Conservation (phyloP, 2,888 invertebrate species). For the Dynastes hyllus region DNA sequence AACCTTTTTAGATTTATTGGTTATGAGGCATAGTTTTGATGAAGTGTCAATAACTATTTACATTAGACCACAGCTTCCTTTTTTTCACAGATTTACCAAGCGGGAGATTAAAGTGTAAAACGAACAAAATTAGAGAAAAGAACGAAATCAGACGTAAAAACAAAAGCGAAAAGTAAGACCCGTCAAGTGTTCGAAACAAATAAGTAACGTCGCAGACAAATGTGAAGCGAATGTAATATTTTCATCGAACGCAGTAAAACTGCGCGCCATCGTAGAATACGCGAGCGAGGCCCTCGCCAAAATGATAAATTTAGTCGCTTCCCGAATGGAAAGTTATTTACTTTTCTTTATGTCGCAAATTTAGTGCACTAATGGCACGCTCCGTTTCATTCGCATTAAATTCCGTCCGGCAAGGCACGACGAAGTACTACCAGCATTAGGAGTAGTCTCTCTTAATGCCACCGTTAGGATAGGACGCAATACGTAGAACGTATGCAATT, state of each 20-base stretch:
- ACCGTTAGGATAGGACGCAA: not conserved
- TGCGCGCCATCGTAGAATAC: not conserved
- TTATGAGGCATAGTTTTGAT: too few relatives aligned
- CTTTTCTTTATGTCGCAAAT: slow-evolving; percentile 48
- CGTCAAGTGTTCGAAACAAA: slow-evolving; percentile 16
- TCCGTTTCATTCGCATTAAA: slow-evolving; percentile 49
- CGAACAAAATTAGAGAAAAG: too few relatives aligned
- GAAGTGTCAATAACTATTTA: too few relatives aligned
- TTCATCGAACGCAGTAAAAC: slow-evolving; percentile 7
- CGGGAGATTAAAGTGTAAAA: too few relatives aligned
- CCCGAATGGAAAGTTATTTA: slow-evolving; percentile 48
- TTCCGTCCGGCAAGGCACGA: slow-evolving; percentile 24
- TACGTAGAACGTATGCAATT: slow-evolving; percentile 19
- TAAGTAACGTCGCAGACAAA: slow-evolving; percentile 14
- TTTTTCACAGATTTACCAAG: too few relatives aligned
- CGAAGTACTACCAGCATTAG: not conserved
- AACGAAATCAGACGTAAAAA: too few relatives aligned
- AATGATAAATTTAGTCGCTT: slow-evolving; percentile 45
- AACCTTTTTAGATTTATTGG: too few relatives aligned
- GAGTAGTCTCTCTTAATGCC: not conserved
- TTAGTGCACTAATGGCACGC: slow-evolving; percentile 48
- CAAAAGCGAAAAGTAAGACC: not conserved
- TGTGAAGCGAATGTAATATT: slow-evolving; percentile 11
- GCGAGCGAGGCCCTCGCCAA: not conserved
- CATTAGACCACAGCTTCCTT: too few relatives aligned